A percentile compares a stretch with the other conserved stretches of the same genome.
These are phyloP conservation scores for Arge pagana DNA, from an alignment of 2,888 invertebrate genomes.

Conservation along the genomic window DNA sequence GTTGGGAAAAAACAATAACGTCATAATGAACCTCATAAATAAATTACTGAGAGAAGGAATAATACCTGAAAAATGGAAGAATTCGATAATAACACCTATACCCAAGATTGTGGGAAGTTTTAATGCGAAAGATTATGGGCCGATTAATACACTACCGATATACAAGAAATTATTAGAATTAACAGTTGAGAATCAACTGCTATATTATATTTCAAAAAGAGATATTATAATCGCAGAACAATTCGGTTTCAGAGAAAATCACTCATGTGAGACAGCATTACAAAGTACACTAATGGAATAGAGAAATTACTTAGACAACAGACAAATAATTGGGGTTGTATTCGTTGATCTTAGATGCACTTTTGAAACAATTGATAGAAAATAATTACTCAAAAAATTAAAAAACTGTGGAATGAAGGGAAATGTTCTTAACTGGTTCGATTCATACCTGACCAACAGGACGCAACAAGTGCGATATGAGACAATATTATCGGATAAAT, in stretches of 20 bases:
- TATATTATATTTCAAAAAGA: slow-evolving; percentile 18
- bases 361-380: slow-evolving; percentile 28
- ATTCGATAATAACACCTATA: slow-evolving; percentile 8
- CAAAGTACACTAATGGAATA: slow-evolving; percentile 20
- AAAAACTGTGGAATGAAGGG: slow-evolving; percentile 12
- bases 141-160: slow-evolving; percentile 26
- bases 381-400: slow-evolving; percentile 18
- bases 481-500: background rate
- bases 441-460: slow-evolving; percentile 17
- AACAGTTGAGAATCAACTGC: slow-evolving; percentile 18
- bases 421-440: slow-evolving; percentile 15
- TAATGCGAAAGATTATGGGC: slow-evolving; percentile 25
- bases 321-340: slow-evolving; percentile 18
- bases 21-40: slow-evolving; percentile 3
- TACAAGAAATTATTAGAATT: slow-evolving; percentile 28
- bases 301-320: slow-evolving; percentile 22
- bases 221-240: slow-evolving; percentile 21
- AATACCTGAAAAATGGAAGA: slow-evolving; percentile 8
- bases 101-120: slow-evolving; percentile 8
- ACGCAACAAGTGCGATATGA: slow-evolving; percentile 13
- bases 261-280: slow-evolving; percentile 29
- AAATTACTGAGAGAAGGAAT: slow-evolving; percentile 1
- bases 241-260: slow-evolving; percentile 27
- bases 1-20: no score
- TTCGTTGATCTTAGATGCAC: slow-evolving; percentile 30